These are phyloP conservation scores for Orgyia antiqua DNA, from an alignment of 2,888 invertebrate genomes.

Conservation along the genomic window DNA sequence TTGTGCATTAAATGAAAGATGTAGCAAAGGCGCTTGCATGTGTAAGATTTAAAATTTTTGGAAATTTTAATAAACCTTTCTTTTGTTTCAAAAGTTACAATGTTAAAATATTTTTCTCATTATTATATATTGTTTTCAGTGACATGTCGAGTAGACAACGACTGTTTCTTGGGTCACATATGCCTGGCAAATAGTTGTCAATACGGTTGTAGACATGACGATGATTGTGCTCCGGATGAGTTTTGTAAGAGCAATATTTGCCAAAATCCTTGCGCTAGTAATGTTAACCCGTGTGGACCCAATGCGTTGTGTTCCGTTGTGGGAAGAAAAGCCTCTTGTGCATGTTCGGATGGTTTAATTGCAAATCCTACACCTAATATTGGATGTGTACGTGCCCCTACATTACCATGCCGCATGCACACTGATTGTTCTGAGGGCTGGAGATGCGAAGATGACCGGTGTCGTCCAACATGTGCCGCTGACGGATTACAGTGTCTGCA, in stretches of 20 bases:
- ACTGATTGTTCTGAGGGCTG: slow-evolving; percentile 85
- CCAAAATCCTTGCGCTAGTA: slow-evolving; percentile 83
- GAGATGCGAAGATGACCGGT: slow-evolving; percentile 85
- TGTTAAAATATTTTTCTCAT: too few relatives aligned
- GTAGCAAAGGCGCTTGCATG: slow-evolving; percentile 88
- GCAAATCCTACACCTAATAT: slow-evolving; percentile 93
- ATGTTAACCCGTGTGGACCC: slow-evolving; percentile 88
- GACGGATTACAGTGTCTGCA: slow-evolving; percentile 85
- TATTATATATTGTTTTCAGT: slow-evolving; percentile 78
- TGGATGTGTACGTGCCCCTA: slow-evolving; percentile 90
- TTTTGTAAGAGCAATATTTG: slow-evolving; percentile 90
- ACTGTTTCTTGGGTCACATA: slow-evolving; percentile 94
- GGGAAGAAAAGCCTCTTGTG: slow-evolving; percentile 89
- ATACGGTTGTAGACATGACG: slow-evolving; percentile 90
- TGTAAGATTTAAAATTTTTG: slow-evolving; percentile 72
- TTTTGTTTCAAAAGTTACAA: neutral
- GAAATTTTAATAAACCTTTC: neutral
- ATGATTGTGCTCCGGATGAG: slow-evolving; percentile 91
- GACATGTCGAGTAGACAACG: slow-evolving; percentile 93
- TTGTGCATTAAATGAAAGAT: slow-evolving; percentile 94
- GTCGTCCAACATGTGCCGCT: slow-evolving; percentile 87
- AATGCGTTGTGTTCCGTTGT: slow-evolving; percentile 89
- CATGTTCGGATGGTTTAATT: slow-evolving; percentile 87
- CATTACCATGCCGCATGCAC: slow-evolving; percentile 85
- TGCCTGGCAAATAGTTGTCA: slow-evolving; percentile 91